phyloP scores from a whole-genome alignment of 2,113 vertebrate species.

The Uropsilus gracilis region DNA sequence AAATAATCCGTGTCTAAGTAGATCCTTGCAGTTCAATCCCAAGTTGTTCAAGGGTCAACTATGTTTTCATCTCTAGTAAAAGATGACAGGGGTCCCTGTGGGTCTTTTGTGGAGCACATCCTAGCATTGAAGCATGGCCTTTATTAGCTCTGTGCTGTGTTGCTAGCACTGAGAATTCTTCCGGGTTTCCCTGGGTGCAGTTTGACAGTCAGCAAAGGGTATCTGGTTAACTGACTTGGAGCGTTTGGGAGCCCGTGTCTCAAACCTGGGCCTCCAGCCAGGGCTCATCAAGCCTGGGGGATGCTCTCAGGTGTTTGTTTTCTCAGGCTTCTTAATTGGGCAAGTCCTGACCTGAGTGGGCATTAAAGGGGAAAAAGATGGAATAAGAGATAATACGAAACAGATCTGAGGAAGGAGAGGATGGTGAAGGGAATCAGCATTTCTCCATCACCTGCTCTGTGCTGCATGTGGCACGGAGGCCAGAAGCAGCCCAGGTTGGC shows the following conservation, averaged over 20 bases:
- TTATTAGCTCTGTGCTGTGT: neutral
- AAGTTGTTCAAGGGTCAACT: neutral
- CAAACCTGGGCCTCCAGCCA: neutral
- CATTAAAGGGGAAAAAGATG: neutral
- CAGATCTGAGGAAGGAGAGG: neutral
- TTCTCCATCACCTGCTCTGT: neutral
- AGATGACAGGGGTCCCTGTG: neutral
- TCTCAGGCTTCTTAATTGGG: neutral
- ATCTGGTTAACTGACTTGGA: neutral
- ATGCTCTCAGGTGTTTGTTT: neutral
- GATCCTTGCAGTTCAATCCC: neutral
- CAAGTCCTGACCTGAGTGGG: neutral
- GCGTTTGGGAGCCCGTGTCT: neutral
- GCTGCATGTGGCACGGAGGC: accelerated
- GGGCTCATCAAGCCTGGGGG: neutral
- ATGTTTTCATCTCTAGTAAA: neutral
- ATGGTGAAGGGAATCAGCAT: too few relatives aligned
- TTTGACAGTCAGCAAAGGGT: neutral
- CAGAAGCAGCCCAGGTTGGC: neutral
- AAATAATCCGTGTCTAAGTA: too few relatives aligned
- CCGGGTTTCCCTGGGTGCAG: neutral
- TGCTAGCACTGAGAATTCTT: neutral
- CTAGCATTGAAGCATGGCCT: neutral
- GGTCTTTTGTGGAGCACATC: neutral
- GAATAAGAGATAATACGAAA: neutral